Evolutionary conservation across 2,113 vertebrate species (phyloP).

Genomic region (Perca flavescens): DNA sequence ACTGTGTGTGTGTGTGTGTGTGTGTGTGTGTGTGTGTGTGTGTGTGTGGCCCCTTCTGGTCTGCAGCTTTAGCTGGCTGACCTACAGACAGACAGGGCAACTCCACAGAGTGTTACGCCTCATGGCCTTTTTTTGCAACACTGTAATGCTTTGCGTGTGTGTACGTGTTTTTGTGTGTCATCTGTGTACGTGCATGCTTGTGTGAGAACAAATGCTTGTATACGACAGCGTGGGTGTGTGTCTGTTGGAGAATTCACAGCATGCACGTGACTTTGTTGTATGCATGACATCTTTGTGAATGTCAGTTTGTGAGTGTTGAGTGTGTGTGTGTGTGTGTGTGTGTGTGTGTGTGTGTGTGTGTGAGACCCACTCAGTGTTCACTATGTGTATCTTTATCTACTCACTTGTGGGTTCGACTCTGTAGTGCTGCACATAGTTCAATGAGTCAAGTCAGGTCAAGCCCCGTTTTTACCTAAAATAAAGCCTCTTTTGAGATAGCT

Average conservation of each 20-base stretch:
- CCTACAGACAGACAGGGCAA: slow-evolving; percentile 54
- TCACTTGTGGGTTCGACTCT: not conserved
- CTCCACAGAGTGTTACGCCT: slow-evolving; percentile 54
- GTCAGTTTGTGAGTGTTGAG: not conserved
- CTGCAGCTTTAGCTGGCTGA: slow-evolving; percentile 58
- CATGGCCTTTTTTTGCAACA: slow-evolving; percentile 54
- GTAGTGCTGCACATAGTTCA: not conserved
- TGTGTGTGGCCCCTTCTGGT: slow-evolving; percentile 62
- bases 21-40: slow-evolving; percentile 3
- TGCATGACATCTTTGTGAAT: slow-evolving; percentile 20
- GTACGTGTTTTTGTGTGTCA: not conserved
- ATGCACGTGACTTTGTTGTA: slow-evolving; percentile 21
- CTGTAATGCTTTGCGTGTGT: slow-evolving; percentile 4
- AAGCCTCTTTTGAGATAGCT: not conserved
- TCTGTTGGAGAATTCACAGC: not conserved
- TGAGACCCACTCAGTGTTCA: not conserved
- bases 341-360: not conserved
- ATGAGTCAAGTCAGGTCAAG: not conserved
- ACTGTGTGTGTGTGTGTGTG: not conserved
- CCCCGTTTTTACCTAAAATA: not conserved
- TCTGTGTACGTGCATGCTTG: not conserved
- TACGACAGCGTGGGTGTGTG: not conserved
- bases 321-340: not conserved
- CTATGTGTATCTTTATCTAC: not conserved
- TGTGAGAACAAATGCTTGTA: slow-evolving; percentile 6